Evolutionary conservation across 2,888 invertebrate genomes (phyloP).

Genomic region (Hemaris fuciformis): DNA sequence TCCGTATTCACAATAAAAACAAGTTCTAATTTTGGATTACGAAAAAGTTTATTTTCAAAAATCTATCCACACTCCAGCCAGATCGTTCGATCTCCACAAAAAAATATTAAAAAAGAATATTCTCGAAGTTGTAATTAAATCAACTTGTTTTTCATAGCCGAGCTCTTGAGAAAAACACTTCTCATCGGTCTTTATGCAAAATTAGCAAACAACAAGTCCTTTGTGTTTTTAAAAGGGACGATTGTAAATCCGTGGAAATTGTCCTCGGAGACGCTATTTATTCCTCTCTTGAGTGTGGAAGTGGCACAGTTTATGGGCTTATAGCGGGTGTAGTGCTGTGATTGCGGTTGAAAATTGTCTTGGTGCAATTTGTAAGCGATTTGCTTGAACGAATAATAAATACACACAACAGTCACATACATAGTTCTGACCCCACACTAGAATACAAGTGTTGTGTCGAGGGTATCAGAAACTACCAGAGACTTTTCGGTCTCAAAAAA

Average conservation of each 20-base stretch:
- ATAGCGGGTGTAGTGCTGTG: neutral
- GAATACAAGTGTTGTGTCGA: too few species aligned
- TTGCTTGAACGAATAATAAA: too few species aligned
- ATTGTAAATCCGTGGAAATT: conserved; percentile 50
- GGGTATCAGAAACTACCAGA: too few species aligned
- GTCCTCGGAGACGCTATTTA: conserved; percentile 41
- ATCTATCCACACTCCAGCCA: neutral
- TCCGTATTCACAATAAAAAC: too few species aligned
- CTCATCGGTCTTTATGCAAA: conserved; percentile 34
- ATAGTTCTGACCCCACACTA: too few species aligned
- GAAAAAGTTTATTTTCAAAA: too few species aligned
- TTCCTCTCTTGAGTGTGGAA: conserved; percentile 26
- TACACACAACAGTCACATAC: too few species aligned
- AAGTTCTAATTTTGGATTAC: too few species aligned
- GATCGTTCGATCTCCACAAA: neutral
- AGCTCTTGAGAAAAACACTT: conserved; percentile 23
- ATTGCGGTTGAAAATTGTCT: neutral
- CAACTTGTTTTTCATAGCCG: conserved; percentile 18
- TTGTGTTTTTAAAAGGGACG: conserved; percentile 34
- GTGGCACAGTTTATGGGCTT: neutral
- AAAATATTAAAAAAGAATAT: conserved; percentile 21
- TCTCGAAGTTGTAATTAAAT: conserved; percentile 27
- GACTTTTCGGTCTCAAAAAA: too few species aligned
- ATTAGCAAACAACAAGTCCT: conserved; percentile 37
- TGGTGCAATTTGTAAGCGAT: neutral